phyloP scores from a whole-genome alignment of 2,113 vertebrate genomes.

The Heloderma charlesbogerti region DNA sequence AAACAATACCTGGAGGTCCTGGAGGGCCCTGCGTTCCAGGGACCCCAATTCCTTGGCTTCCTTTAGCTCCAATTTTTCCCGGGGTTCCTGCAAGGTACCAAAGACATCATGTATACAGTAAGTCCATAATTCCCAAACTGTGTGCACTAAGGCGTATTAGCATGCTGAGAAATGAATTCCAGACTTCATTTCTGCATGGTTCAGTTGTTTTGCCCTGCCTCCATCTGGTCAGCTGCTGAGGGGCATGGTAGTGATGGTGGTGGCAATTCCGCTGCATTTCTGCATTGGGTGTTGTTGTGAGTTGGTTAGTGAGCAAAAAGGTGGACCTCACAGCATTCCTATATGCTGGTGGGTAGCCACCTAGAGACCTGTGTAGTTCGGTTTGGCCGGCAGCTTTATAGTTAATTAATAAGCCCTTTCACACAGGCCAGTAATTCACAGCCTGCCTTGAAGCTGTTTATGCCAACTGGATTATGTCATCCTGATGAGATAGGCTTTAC shows the following conservation, averaged over 20 bases:
- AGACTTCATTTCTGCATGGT: neutral
- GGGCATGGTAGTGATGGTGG: neutral
- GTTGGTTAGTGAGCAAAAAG: too few species aligned
- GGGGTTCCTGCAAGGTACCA: slow-evolving; percentile 82
- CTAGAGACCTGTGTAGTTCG: too few species aligned
- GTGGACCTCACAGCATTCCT: too few species aligned
- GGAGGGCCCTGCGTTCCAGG: slow-evolving; percentile 87
- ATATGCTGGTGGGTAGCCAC: too few species aligned
- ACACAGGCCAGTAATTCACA: too few species aligned
- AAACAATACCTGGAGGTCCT: slow-evolving; percentile 84
- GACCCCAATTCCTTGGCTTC: slow-evolving; percentile 83
- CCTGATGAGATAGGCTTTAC: too few species aligned
- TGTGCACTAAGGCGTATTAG: neutral
- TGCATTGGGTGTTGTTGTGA: too few species aligned
- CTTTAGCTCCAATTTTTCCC: slow-evolving; percentile 88
- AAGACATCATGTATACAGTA: neutral
- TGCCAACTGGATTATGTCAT: too few species aligned
- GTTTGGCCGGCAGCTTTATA: too few species aligned
- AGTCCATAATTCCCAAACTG: neutral
- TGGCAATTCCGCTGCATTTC: neutral
- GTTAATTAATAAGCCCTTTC: too few species aligned
- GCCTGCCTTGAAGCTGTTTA: too few species aligned
- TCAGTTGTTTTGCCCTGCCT: neutral
- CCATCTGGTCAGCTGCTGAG: neutral
- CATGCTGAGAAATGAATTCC: neutral